Evolutionary conservation across 2,797 vertebrate species (phyloP).

Genomic region (Pteropus rufus): DNA sequence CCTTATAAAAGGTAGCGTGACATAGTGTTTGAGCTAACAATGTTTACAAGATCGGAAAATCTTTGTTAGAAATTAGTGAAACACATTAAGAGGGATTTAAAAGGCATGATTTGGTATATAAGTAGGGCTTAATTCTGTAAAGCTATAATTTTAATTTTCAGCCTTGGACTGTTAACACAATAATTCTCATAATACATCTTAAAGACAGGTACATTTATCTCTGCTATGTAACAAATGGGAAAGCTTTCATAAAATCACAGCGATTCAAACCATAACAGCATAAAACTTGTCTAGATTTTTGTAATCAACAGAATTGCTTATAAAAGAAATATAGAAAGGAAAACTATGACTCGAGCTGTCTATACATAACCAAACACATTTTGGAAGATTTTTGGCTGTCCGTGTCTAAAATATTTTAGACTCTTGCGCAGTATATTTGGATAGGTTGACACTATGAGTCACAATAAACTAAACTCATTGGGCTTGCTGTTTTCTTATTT

Average conservation of each 20-base stretch:
- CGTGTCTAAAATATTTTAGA: neutral
- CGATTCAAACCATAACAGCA: neutral
- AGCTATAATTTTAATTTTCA: slow-evolving; percentile 27
- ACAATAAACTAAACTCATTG: neutral
- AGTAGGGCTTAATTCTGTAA: slow-evolving; percentile 22
- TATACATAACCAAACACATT: neutral
- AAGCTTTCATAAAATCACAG: neutral
- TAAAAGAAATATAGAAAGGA: neutral
- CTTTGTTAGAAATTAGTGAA: slow-evolving; percentile 7
- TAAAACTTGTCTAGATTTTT: neutral
- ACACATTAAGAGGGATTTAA: neutral
- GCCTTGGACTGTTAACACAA: neutral
- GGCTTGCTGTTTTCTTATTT: neutral
- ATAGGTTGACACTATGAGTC: neutral
- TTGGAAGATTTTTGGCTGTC: neutral
- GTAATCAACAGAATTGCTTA: neutral
- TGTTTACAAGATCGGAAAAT: slow-evolving; percentile 1
- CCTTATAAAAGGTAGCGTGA: slow-evolving; percentile 7
- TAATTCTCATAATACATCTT: neutral
- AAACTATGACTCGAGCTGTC: neutral
- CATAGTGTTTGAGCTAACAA: slow-evolving; percentile 29
- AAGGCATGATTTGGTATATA: neutral
- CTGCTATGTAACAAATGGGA: neutral
- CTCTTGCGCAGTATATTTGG: neutral
- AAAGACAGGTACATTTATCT: neutral